Conservation (phyloP, 2,797 vertebrate genomes). For the Ctenosaura bakeri region DNA sequence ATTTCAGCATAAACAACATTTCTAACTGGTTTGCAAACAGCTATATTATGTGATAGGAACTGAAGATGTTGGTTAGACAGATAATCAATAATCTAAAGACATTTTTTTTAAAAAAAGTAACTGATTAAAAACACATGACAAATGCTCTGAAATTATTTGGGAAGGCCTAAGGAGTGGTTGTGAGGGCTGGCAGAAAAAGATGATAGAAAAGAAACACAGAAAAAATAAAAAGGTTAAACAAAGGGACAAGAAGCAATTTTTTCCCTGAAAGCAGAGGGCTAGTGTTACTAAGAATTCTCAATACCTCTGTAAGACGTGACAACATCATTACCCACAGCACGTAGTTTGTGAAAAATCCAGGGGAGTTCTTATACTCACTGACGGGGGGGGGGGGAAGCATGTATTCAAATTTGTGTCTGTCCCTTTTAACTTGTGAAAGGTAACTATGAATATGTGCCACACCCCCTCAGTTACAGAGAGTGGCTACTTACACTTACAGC, state of each 20-base stretch:
- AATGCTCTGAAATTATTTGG: not conserved
- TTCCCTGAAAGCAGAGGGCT: not conserved
- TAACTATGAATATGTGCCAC: not conserved
- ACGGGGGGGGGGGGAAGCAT: no score
- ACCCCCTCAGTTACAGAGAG: not conserved
- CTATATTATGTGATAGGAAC: not conserved
- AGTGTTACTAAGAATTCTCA: not conserved
- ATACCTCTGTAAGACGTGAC: not conserved
- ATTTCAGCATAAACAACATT: not conserved
- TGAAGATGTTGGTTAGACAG: not conserved
- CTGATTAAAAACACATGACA: not conserved
- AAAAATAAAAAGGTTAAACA: no score
- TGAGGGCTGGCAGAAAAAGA: no score
- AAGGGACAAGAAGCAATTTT: not conserved
- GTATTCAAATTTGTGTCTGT: not conserved
- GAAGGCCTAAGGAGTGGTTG: not conserved
- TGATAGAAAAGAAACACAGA: no score
- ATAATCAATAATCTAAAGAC: not conserved
- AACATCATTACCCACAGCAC: not conserved
- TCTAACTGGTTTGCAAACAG: not conserved
- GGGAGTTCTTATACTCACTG: not conserved
- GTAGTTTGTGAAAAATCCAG: not conserved
- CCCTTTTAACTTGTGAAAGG: not conserved
- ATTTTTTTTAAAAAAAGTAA: no score
- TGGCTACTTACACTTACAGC: not conserved